Percentiles rank a stretch among this genome's conserved stretches.
These are phyloP conservation scores for Rhinella marina DNA, from an alignment of 2,797 vertebrate genomes.

Conservation along the genomic window DNA sequence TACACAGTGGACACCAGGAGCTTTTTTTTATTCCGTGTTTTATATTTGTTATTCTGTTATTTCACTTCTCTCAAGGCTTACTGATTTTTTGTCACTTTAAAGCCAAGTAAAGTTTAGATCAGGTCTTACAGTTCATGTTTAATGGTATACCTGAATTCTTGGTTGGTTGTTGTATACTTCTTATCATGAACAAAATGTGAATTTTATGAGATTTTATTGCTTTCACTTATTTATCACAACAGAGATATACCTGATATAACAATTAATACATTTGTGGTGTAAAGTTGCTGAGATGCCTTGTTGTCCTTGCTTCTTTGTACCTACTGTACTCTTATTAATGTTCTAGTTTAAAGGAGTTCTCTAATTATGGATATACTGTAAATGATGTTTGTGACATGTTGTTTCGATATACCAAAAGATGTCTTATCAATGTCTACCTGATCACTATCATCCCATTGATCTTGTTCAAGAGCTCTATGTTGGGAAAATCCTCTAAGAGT, in stretches of 20 bases:
- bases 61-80: neutral
- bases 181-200: neutral
- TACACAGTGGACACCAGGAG: neutral
- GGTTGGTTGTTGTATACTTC: no score
- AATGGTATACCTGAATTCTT: no score
- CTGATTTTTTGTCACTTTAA: neutral
- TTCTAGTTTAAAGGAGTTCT: no score
- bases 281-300: no score
- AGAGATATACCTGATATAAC: no score
- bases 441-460: neutral
- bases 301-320: no score
- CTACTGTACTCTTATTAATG: no score
- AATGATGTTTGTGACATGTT: neutral
- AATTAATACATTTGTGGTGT: no score
- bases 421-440: neutral
- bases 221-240: no score
- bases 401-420: neutral
- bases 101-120: neutral
- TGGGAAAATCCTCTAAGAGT: neutral
- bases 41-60: neutral
- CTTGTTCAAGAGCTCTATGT: neutral
- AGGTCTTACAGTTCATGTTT: neutral
- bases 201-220: neutral
- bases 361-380: neutral
- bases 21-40: neutral